phyloP scores from a whole-genome alignment of 2,888 invertebrate species.

The Mesochorus sp. region DNA sequence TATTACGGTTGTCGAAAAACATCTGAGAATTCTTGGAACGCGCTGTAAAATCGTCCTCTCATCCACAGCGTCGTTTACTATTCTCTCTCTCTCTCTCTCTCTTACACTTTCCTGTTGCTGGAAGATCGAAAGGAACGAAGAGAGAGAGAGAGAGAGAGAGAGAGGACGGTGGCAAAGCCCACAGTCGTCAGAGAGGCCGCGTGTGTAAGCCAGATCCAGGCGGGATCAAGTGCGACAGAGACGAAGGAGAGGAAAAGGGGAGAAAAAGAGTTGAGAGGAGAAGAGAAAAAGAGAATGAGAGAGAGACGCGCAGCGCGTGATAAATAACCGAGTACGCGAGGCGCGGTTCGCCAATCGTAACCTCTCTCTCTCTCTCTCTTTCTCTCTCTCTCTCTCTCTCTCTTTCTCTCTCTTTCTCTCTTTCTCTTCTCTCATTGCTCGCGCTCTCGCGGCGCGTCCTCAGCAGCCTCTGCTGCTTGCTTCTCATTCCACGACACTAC shows the following conservation, averaged over 20 bases:
- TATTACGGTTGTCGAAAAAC: constrained; percentile 28
- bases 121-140: constrained; percentile 7
- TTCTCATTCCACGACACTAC: constrained; percentile 44
- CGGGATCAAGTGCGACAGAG: constrained; percentile 21
- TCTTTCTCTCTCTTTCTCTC: neutral
- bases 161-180: constrained; percentile 17
- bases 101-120: neutral
- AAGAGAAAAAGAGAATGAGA: constrained; percentile 26
- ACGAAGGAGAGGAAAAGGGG: constrained; percentile 28
- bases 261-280: neutral
- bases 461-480: constrained; percentile 44
- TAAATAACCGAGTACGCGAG: constrained; percentile 74
- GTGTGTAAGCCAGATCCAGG: constrained; percentile 9
- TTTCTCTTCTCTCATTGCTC: neutral
- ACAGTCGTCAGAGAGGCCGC: constrained; percentile 9
- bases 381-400: constrained; percentile 34
- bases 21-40: constrained; percentile 49
- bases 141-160: constrained; percentile 42
- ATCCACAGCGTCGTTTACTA: constrained; percentile 18
- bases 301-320: constrained; percentile 64
- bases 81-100: constrained; percentile 9
- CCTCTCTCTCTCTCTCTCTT: constrained; percentile 43
- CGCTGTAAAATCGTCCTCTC: constrained; percentile 41
- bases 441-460: constrained; percentile 33
- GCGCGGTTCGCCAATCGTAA: constrained; percentile 70